These are phyloP conservation scores for Prosapia bicincta DNA, from an alignment of 2,888 invertebrate genomes.

Conservation along the genomic window DNA sequence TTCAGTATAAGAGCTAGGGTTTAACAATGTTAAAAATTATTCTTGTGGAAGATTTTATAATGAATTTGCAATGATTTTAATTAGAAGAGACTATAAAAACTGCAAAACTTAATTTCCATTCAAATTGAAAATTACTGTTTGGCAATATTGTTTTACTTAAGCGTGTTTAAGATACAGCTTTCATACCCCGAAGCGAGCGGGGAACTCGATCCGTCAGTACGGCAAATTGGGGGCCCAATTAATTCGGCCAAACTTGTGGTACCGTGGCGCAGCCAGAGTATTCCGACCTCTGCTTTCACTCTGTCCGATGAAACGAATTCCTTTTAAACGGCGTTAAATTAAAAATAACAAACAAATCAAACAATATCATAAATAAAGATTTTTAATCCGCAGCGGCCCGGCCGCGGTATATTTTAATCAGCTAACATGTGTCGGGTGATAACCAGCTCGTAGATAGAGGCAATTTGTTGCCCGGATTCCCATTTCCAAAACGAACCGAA, in stretches of 20 bases:
- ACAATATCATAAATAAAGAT: neutral
- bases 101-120: neutral
- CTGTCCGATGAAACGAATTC: neutral
- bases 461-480: neutral
- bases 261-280: neutral
- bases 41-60: too few species aligned
- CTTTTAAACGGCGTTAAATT: neutral
- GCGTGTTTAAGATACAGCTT: neutral
- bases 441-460: neutral
- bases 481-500: neutral
- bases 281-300: neutral
- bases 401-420: neutral
- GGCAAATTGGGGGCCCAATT: neutral
- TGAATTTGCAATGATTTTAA: too few species aligned
- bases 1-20: too few species aligned
- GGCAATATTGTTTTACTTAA: neutral
- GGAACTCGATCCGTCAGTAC: neutral
- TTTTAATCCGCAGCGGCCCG: neutral
- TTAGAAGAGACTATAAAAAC: too few species aligned
- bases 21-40: too few species aligned
- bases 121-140: neutral
- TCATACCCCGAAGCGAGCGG: neutral
- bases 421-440: neutral
- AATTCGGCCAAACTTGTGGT: neutral
- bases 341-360: neutral